phyloP scores from a whole-genome alignment of 2,797 vertebrate genomes.

The Syngnathus rostellatus region DNA sequence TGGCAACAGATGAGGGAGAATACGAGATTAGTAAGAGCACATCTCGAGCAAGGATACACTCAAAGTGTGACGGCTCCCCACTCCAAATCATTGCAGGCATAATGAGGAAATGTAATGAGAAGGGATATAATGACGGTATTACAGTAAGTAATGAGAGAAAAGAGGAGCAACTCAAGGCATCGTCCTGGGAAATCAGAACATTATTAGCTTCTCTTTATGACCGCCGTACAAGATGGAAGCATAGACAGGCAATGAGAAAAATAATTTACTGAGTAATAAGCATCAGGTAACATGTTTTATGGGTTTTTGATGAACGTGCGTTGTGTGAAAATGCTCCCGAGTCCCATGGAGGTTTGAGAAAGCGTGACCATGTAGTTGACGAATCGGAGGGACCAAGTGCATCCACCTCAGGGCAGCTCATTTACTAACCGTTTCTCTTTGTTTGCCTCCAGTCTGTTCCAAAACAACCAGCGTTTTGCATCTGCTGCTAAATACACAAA shows the following conservation, averaged over 20 bases:
- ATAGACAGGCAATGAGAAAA: conserved; percentile 43
- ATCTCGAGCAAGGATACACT: conserved; percentile 32
- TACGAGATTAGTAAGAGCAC: conserved; percentile 27
- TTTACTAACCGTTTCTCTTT: conserved; percentile 13
- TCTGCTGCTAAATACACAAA: not conserved
- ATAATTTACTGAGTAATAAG: conserved; percentile 53
- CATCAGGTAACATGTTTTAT: conserved; percentile 51
- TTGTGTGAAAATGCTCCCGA: conserved; percentile 22
- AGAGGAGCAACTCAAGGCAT: conserved; percentile 37
- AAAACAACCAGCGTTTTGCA: not conserved
- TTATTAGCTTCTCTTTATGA: conserved; percentile 59
- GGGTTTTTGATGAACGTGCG: conserved; percentile 52
- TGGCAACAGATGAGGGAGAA: conserved; percentile 38
- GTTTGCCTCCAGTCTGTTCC: not conserved
- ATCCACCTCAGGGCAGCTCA: conserved; percentile 14
- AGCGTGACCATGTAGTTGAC: conserved; percentile 13
- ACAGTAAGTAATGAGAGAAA: conserved; percentile 59
- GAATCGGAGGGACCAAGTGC: conserved; percentile 2
- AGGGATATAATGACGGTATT: conserved; percentile 47
- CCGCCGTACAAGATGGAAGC: conserved; percentile 49
- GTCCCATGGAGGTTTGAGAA: conserved; percentile 27
- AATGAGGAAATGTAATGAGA: conserved; percentile 53
- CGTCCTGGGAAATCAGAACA: conserved; percentile 55
- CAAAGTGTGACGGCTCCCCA: conserved; percentile 30
- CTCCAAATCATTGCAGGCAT: conserved; percentile 39